Evolutionary conservation across 1,140 invertebrate species (phyloP).

Genomic region (Formica selysi): DNA sequence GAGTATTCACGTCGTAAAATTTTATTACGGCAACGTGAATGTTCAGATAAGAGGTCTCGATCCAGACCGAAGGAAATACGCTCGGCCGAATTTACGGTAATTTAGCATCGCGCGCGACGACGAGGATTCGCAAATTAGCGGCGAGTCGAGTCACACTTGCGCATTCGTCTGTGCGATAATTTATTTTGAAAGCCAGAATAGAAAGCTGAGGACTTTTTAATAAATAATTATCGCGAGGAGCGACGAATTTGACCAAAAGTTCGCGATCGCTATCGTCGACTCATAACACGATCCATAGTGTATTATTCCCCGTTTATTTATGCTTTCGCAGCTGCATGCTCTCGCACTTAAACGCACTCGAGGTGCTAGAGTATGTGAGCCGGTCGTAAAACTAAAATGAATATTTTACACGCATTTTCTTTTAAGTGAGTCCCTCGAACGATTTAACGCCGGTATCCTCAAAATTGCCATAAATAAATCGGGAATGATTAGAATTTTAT

Average conservation of each 20-base stretch:
- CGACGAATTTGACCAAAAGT: neutral
- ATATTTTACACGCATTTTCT: conserved; percentile 24
- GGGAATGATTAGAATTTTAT: neutral
- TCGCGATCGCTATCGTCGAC: neutral
- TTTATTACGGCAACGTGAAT: neutral
- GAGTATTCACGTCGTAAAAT: conserved; percentile 8
- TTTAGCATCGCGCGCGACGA: conserved; percentile 12
- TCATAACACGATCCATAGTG: neutral
- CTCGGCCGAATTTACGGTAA: conserved; percentile 28
- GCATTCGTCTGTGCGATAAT: conserved; percentile 27
- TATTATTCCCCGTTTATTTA: neutral
- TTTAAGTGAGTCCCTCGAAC: neutral
- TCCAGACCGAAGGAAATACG: neutral
- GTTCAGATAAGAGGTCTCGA: neutral
- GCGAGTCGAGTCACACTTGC: conserved; percentile 47
- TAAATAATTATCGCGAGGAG: neutral
- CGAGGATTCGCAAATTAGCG: conserved; percentile 45
- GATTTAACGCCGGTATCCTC: too few relatives aligned
- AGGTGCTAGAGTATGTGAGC: neutral
- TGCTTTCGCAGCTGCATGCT: neutral
- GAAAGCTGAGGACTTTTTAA: conserved; percentile 13
- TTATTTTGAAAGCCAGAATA: conserved; percentile 15
- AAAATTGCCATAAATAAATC: neutral
- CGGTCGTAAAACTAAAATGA: neutral
- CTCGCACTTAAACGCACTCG: too few relatives aligned